Evolutionary conservation across 2,113 vertebrate genomes (phyloP), one percentile per base, ranked within the genome.

Genomic region (Catharus minimus): DNA sequence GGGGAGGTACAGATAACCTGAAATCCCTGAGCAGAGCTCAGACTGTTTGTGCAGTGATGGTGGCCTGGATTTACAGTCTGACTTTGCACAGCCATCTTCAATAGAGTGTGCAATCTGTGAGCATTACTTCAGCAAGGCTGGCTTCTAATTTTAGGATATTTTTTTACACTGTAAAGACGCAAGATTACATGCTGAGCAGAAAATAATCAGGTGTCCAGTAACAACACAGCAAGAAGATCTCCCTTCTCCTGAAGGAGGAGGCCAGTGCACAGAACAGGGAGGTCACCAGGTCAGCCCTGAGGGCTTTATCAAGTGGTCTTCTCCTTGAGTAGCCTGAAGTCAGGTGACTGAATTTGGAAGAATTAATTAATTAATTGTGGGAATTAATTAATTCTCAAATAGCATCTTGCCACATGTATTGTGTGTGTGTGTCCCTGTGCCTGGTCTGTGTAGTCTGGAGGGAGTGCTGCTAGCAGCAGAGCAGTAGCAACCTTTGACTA

Each of bases 61-160:
- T 30, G 56, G 13, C 66, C 38, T 74, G 66, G 43, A n/a, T 66
- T 62, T 78, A 30, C 0, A 0, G n/a, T 47, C 72, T 33, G 65
- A 50, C 55, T 89, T 67, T 46, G 77, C n/a, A 9, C 4, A 23
- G 32, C 30, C 47, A 5, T 44, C 60, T 44, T 33, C 33, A 81
- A 32, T 4, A 53, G 56, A 66, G 5, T 0, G 2, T 69, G 47
- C 30, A 27, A 41, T 57, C 52, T 33, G 10, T 1, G 2, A 5
- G 2, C 23, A 27, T 39, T 14, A 20, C 61, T 82, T 47, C 72
- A 38, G 53, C 47, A n/a, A 67, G 67, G 32, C 67, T 64, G 24
- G 39, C 39, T 73, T 58, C 41, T 36, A 28, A 43, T 4, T 36
- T 21, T 1, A 10, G 30, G 28, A 8, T 36, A 9, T 4, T 78